Evolutionary conservation across 1,140 invertebrate genomes (phyloP).

Genomic region (Aphaenogaster ashmeadi): DNA sequence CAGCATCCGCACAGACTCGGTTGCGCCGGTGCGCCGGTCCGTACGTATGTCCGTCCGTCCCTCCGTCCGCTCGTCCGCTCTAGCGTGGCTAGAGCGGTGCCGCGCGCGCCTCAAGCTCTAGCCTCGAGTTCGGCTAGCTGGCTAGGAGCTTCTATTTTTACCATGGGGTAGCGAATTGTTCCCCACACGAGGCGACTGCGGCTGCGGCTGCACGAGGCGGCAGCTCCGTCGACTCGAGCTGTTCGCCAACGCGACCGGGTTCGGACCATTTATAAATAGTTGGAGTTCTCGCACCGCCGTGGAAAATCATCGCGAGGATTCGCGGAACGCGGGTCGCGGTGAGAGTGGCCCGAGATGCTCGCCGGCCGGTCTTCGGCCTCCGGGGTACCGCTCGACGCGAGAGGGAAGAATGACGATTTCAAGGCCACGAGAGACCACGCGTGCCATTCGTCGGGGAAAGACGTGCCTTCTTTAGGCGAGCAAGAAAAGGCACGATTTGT

Average conservation of each 20-base stretch:
- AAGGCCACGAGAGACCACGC: neutral
- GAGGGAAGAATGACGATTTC: neutral
- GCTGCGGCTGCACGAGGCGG: slow-evolving; percentile 59
- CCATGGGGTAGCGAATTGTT: slow-evolving; percentile 86
- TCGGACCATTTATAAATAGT: slow-evolving; percentile 85
- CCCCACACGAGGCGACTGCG: slow-evolving; percentile 70
- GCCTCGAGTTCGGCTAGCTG: slow-evolving; percentile 80
- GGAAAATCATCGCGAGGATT: slow-evolving; percentile 76
- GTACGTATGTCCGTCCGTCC: slow-evolving; percentile 27
- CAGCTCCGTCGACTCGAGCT: slow-evolving; percentile 71
- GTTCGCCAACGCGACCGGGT: slow-evolving; percentile 84
- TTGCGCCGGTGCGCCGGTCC: slow-evolving; percentile 44
- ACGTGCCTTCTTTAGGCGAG: neutral
- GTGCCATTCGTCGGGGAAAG: neutral
- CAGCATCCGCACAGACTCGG: neutral
- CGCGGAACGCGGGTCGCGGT: slow-evolving; percentile 46
- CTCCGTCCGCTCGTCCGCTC: slow-evolving; percentile 56
- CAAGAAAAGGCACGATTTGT: neutral
- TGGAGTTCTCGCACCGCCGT: slow-evolving; percentile 74
- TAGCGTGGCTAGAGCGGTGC: slow-evolving; percentile 71
- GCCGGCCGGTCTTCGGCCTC: neutral
- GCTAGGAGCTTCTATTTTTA: slow-evolving; percentile 86
- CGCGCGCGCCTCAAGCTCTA: slow-evolving; percentile 75
- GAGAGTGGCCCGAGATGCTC: slow-evolving; percentile 27
- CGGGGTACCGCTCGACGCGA: slow-evolving; percentile 1